These are phyloP conservation scores for Sebastolobus altivelis DNA, from an alignment of 2,797 vertebrate species.

Conservation along the genomic window DNA sequence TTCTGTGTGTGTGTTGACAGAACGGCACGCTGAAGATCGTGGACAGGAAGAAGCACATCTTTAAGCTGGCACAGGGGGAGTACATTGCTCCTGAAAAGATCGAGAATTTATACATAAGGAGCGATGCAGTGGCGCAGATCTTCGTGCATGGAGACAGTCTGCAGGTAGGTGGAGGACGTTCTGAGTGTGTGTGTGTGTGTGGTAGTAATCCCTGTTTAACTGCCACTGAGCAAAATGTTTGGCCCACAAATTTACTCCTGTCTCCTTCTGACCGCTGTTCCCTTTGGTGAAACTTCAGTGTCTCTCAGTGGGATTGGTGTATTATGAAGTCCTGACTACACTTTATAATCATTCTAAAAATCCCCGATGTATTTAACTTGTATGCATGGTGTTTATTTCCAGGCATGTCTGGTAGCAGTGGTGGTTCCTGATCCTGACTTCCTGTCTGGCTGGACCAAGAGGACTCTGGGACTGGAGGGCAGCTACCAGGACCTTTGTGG, in stretches of 20 bases:
- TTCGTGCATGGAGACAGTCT: constrained; percentile 96
- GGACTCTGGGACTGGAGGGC: constrained; percentile 85
- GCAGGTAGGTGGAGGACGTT: constrained; percentile 84
- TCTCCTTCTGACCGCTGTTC: neutral
- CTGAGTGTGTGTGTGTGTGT: neutral
- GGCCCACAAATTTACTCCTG: neutral
- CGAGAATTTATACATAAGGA: constrained; percentile 91
- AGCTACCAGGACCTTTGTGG: constrained; percentile 90
- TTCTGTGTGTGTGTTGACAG: constrained; percentile 72
- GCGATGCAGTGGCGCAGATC: constrained; percentile 90
- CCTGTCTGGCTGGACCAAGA: constrained; percentile 89
- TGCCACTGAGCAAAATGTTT: neutral
- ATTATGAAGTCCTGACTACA: neutral
- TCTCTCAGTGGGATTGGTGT: neutral
- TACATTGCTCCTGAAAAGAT: constrained; percentile 99
- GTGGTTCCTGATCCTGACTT: constrained; percentile 92
- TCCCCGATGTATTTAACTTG: neutral
- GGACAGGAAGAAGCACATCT: constrained; percentile 98
- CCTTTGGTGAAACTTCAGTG: neutral
- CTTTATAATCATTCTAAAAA: neutral
- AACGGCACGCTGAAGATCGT: constrained; percentile 96
- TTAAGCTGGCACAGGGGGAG: constrained; percentile 97
- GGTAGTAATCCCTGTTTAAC: neutral
- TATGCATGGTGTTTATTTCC: neutral
- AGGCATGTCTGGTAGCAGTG: constrained; percentile 92